phyloP scores from a whole-genome alignment of 2,888 invertebrate species.

The Eupithecia abbreviata region DNA sequence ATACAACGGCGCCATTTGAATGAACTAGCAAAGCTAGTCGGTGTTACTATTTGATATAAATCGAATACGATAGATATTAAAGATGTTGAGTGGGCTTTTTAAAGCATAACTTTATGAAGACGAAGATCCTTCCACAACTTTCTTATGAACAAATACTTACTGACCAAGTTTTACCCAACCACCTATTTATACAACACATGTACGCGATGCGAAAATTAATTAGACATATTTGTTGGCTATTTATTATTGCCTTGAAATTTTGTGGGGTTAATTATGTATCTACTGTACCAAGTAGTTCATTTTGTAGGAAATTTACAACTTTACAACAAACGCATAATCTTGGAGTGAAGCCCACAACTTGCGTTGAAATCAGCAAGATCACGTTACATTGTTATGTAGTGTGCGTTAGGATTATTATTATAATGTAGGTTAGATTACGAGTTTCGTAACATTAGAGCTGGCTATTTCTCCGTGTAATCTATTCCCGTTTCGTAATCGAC shows the following conservation, averaged over 20 bases:
- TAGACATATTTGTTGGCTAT: conserved; percentile 43
- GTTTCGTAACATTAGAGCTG: conserved; percentile 11
- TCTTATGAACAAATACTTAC: conserved; percentile 41
- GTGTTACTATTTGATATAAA: not conserved
- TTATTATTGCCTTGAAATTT: conserved; percentile 43
- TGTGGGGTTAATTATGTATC: conserved; percentile 17
- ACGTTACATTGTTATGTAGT: conserved; percentile 10
- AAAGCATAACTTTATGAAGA: conserved; percentile 13
- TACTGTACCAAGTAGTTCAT: conserved; percentile 5
- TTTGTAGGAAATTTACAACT: conserved; percentile 20
- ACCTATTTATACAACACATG: conserved; percentile 40
- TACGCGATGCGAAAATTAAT: conserved; percentile 56
- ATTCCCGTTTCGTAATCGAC: conserved; percentile 16
- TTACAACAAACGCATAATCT: conserved; percentile 11
- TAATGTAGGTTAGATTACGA: conserved; percentile 12
- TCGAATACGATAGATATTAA: not conserved
- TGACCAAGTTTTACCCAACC: conserved; percentile 49
- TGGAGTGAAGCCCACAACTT: conserved; percentile 37
- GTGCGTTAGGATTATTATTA: conserved; percentile 19
- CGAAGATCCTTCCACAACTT: conserved; percentile 41
- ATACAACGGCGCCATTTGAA: not conserved
- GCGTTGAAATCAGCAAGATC: not conserved
- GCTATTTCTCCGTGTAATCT: not conserved
- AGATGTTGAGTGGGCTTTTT: conserved; percentile 1
- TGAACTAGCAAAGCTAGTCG: not conserved